Evolutionary conservation across 2,113 vertebrate genomes (phyloP).

Genomic region (Scomber japonicus): DNA sequence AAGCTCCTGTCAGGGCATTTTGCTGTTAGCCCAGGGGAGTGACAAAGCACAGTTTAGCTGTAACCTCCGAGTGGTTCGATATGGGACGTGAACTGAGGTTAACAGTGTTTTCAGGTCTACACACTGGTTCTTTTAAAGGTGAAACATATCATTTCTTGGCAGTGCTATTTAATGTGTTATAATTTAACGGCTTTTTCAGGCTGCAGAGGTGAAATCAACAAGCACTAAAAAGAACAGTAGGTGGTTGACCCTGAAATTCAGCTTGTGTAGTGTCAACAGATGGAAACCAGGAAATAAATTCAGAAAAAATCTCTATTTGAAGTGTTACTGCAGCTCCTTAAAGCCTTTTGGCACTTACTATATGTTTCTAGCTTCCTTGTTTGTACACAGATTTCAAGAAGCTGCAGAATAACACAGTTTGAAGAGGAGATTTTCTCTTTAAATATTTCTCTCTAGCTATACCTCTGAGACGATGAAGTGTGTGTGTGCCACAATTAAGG

Average conservation of each 20-base stretch:
- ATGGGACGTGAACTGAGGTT: no score
- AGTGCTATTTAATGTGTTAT: neutral
- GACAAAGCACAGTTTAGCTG: no score
- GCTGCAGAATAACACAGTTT: neutral
- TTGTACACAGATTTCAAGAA: neutral
- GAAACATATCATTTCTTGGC: slow-evolving; percentile 5
- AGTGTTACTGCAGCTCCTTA: neutral
- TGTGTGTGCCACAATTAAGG: slow-evolving; percentile 54
- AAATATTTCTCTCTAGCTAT: neutral
- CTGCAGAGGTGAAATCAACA: neutral
- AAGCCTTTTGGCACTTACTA: neutral
- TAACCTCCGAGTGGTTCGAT: no score
- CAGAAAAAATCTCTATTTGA: neutral
- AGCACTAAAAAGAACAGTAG: neutral
- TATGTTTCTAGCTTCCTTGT: neutral
- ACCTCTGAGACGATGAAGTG: slow-evolving; percentile 54
- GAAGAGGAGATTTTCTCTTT: neutral
- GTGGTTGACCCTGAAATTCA: neutral
- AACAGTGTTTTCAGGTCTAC: no score
- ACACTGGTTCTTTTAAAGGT: slow-evolving; percentile 24
- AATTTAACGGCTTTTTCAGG: neutral
- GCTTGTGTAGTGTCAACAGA: neutral
- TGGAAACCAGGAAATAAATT: neutral
- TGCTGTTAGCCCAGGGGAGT: no score
- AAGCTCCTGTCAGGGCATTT: no score